A percentile compares a stretch with the other conserved stretches of the same genome.
phyloP scores from a whole-genome alignment of 2,113 vertebrate genomes.

The Apteryx owenii region DNA sequence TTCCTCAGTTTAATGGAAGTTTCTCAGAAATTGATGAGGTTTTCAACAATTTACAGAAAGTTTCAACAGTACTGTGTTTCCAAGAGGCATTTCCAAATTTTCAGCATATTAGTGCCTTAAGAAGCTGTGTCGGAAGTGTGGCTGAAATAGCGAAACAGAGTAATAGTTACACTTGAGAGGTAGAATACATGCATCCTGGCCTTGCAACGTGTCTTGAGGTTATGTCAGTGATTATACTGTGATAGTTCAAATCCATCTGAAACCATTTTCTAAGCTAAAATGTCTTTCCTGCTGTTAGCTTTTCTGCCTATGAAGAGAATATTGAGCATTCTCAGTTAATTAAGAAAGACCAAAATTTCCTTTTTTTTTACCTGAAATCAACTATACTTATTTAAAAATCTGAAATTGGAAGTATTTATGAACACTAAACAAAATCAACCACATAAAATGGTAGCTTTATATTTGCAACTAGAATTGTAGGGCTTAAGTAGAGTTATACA shows the following conservation, averaged over 20 bases:
- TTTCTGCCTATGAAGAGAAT: not conserved
- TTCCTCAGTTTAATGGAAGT: too few relatives aligned
- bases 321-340: not conserved
- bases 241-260: too few relatives aligned
- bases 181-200: not conserved
- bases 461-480: not conserved
- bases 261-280: not conserved
- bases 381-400: too few relatives aligned
- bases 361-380: not conserved
- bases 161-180: not conserved
- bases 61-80: too few relatives aligned
- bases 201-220: not conserved
- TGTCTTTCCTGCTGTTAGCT: not conserved
- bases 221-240: too few relatives aligned
- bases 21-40: too few relatives aligned
- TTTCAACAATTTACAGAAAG: too few relatives aligned
- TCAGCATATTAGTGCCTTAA: not conserved
- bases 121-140: not conserved
- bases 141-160: not conserved
- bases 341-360: not conserved
- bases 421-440: not conserved
- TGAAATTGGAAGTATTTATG: not conserved
- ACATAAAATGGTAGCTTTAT: not conserved
- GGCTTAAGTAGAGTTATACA: not conserved
- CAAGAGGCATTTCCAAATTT: too few relatives aligned